phyloP scores from a whole-genome alignment of 2,797 vertebrate genomes.

The Enteromius viviparus region DNA sequence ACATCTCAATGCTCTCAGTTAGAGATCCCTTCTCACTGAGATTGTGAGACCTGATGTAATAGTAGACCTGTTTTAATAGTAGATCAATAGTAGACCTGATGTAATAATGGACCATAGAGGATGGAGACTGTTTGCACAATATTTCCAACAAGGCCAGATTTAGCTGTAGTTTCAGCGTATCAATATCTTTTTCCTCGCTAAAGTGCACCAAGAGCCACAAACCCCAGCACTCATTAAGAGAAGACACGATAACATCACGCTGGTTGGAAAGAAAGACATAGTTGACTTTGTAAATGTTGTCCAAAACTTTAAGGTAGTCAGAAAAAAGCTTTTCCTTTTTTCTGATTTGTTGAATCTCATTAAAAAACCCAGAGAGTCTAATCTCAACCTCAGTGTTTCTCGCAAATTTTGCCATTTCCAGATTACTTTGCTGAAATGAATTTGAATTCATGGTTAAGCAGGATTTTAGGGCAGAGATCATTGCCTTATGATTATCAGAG shows the following conservation, averaged over 20 bases:
- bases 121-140: constrained; percentile 64
- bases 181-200: constrained; percentile 30
- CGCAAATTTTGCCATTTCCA: constrained; percentile 43
- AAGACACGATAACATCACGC: constrained; percentile 26
- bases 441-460: not conserved
- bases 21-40: constrained; percentile 16
- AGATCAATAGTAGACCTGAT: too few species aligned
- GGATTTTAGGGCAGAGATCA: too few species aligned
- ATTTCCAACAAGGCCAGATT: too few species aligned
- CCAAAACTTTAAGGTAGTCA: constrained; percentile 44
- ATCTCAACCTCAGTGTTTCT: constrained; percentile 27
- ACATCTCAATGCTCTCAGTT: constrained; percentile 49
- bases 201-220: constrained; percentile 49
- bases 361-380: constrained; percentile 39
- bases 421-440: too few species aligned
- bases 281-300: not conserved
- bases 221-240: constrained; percentile 55
- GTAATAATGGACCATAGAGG: too few species aligned
- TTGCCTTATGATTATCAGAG: too few species aligned
- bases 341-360: constrained; percentile 54
- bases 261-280: not conserved
- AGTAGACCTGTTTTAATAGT: too few species aligned
- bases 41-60: constrained; percentile 44
- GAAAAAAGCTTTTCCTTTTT: constrained; percentile 59
- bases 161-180: constrained; percentile 43